Evolutionary conservation across 2,113 vertebrate species (phyloP), one percentile per base, ranked within the genome.

Genomic region (Thalassoma bifasciatum): DNA sequence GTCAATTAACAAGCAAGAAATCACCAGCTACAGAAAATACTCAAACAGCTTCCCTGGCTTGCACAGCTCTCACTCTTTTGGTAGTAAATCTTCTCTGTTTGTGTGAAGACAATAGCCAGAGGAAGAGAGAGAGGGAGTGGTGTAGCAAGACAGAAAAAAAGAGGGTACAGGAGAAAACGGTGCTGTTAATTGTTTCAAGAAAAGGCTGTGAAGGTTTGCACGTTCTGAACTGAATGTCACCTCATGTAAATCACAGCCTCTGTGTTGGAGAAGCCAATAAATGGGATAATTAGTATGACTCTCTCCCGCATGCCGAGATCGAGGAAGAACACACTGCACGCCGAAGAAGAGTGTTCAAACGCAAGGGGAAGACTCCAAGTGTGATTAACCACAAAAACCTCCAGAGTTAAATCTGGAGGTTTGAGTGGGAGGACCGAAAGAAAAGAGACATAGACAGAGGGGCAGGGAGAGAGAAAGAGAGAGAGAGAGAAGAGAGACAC

Each of bases 161-260:
- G 67, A 63, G 72, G 71, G 56, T 78, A 73, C 19, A 47, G n/a
- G 82, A 88, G 81, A 87, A 73, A 74, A 79, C 62, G 0, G 47
- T 7, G 34, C 79, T 79, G 75, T 88, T 92, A 92, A 92, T 92
- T 92, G 90, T 92, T 91, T 86, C 81, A 75, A 84, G 72, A 83
- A 77, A 90, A 91, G 91, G 87, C 88, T 84, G 88, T 66, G 56
- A 81, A 85, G 89, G 91, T 86, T 83, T 91, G 75, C 19, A 69
- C 36, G 82, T 88, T 89, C 6, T 90, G 89, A 92, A 91, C 88
- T 90, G 86, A 89, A 91, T 89, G 90, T 92, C 91, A 91, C 86
- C 88, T 81, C 87, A 90, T 92, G 91, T 91, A 90, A 92, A 92
- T 91, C 80, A 71, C 78, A 73, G 72, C 79, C 79, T 50, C 74